These are phyloP conservation scores for Chlorospingus semifuscus DNA, from an alignment of 2,797 vertebrate genomes.

Conservation along the genomic window DNA sequence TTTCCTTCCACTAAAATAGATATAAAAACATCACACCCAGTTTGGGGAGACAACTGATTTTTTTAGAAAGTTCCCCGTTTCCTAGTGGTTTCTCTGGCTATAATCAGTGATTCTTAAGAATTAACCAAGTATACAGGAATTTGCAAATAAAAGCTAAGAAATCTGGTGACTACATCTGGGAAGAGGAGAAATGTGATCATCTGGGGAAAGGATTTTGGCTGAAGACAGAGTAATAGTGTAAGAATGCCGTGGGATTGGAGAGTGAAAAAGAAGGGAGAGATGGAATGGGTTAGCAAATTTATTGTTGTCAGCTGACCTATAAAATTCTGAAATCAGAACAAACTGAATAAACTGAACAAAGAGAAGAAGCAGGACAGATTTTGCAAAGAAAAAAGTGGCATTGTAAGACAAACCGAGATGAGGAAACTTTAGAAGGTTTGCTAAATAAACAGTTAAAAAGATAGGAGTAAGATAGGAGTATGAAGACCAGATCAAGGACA, in stretches of 20 bases:
- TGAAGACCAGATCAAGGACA: background rate
- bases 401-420: background rate
- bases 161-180: background rate
- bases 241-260: background rate
- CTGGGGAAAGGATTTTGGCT: background rate
- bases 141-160: background rate
- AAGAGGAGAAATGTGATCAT: background rate
- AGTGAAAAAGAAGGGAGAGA: background rate
- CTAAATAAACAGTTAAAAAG: background rate
- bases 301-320: background rate
- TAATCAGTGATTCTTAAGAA: background rate
- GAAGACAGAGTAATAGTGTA: background rate
- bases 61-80: background rate
- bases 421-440: background rate
- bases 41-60: background rate
- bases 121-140: background rate
- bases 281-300: background rate
- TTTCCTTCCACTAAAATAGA: accelerated
- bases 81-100: background rate
- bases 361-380: background rate
- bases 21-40: background rate
- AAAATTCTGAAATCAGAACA: background rate
- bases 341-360: background rate
- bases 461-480: background rate
- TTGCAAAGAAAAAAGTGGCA: background rate